phyloP scores from a whole-genome alignment of 2,113 vertebrate genomes.

The Erythrocercus mccallii region DNA sequence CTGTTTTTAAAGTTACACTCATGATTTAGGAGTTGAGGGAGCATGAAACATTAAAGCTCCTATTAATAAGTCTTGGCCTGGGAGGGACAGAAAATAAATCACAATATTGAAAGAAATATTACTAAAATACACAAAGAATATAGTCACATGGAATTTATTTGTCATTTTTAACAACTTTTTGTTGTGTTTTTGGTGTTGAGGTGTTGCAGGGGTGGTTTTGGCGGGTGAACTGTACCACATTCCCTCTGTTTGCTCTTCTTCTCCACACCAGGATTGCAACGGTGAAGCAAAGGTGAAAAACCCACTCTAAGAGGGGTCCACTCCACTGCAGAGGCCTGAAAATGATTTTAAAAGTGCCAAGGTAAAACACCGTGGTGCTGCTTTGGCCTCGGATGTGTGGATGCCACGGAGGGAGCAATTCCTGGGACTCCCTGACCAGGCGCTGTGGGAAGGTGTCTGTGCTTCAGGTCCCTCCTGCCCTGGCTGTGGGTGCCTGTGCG shows the following conservation, averaged over 20 bases:
- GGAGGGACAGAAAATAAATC: background rate
- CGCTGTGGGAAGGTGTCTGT: fast-evolving
- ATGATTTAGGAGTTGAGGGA: background rate
- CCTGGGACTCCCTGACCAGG: fast-evolving
- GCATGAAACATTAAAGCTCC: background rate
- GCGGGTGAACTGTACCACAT: fast-evolving
- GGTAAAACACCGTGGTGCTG: fast-evolving
- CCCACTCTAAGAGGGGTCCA: fast-evolving
- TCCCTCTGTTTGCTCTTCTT: background rate
- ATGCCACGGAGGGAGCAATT: fast-evolving
- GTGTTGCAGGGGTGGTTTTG: background rate
- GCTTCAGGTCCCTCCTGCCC: background rate
- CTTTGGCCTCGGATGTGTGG: too few relatives aligned
- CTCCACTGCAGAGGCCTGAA: background rate
- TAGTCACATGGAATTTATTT: fast-evolving
- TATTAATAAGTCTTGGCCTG: background rate
- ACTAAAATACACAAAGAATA: background rate
- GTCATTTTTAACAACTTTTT: background rate
- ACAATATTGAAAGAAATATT: background rate
- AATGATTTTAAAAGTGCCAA: fast-evolving
- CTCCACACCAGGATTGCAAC: fast-evolving
- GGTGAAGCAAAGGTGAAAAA: background rate
- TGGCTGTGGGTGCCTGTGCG: fast-evolving
- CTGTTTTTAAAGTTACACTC: background rate
- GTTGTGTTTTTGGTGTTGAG: background rate